Percentiles rank a stretch among this genome's conserved stretches.
phyloP scores from a whole-genome alignment of 2,888 invertebrate species.

The Mongoloraphidia duomilia region DNA sequence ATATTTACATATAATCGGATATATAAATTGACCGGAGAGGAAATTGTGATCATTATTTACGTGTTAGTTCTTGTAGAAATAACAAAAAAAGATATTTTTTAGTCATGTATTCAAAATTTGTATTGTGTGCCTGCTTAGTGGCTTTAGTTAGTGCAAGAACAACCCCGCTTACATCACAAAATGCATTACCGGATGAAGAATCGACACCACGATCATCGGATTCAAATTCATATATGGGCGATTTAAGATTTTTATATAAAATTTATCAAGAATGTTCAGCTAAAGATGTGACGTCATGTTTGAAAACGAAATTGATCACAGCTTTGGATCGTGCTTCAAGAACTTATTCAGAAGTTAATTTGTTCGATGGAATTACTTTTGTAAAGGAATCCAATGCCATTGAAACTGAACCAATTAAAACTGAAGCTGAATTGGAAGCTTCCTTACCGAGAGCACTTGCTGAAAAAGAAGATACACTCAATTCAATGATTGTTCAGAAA shows the following conservation, averaged over 20 bases:
- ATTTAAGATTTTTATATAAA: constrained; percentile 58
- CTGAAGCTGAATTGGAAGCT: constrained; percentile 52
- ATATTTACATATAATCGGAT: not conserved
- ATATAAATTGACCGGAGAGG: constrained; percentile 4
- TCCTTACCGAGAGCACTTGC: constrained; percentile 57
- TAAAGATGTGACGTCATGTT: constrained; percentile 52
- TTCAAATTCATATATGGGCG: constrained; percentile 37
- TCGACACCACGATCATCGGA: constrained; percentile 19
- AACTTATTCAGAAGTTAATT: constrained; percentile 41
- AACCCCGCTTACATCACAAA: constrained; percentile 33
- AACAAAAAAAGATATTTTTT: not conserved
- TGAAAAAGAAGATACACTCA: constrained; percentile 56
- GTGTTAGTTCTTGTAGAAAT: not conserved
- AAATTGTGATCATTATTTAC: constrained; percentile 1
- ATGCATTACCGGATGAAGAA: constrained; percentile 24
- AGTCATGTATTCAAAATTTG: constrained; percentile 41
- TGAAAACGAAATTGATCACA: constrained; percentile 66
- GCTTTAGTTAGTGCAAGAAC: constrained; percentile 37
- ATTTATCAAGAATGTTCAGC: constrained; percentile 69
- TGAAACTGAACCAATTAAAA: constrained; percentile 30
- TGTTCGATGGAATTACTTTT: constrained; percentile 63
- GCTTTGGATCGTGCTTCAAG: constrained; percentile 60
- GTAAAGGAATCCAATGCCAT: constrained; percentile 41
- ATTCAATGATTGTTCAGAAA: constrained; percentile 60
- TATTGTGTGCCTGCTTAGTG: constrained; percentile 40